phyloP scores from a whole-genome alignment of 2,797 vertebrate genomes.

The Astyanax mexicanus region DNA sequence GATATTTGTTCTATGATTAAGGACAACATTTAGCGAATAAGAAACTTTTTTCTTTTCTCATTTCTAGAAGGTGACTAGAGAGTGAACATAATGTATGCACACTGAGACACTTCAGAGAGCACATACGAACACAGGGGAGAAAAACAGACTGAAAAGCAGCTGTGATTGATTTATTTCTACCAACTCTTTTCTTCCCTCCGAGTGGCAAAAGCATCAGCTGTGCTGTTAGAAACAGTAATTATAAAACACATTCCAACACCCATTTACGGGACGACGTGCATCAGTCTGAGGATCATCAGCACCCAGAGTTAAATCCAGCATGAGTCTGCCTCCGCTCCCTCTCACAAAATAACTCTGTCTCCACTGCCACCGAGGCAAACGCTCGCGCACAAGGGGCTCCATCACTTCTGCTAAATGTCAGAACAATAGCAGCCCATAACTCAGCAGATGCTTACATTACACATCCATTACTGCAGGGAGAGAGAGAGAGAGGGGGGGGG shows the following conservation, averaged over 20 bases:
- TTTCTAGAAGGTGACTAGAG: not conserved
- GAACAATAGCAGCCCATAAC: slow-evolving; percentile 51
- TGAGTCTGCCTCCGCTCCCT: not conserved
- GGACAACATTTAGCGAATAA: not conserved
- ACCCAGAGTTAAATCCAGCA: not conserved
- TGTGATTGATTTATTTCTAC: not conserved
- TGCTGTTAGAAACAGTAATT: not conserved
- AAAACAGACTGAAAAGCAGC: not conserved
- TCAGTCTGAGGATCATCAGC: not conserved
- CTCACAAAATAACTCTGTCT: not conserved
- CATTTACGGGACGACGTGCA: slow-evolving; percentile 27
- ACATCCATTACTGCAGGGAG: slow-evolving; percentile 34
- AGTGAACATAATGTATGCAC: not conserved
- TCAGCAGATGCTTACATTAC: slow-evolving; percentile 38
- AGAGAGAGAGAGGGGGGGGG: not conserved
- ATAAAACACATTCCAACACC: slow-evolving; percentile 17
- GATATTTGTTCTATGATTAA: not conserved
- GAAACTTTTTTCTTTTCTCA: no score
- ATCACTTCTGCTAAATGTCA: slow-evolving; percentile 42
- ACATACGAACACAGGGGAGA: not conserved
- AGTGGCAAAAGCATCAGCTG: not conserved
- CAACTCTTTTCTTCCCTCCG: not conserved
- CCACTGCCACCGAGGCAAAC: slow-evolving; percentile 8
- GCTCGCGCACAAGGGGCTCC: slow-evolving; percentile 6
- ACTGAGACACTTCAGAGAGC: not conserved